Conservation (phyloP, 64 coral and sea anemone species). For the Exaiptasia diaphana region DNA sequence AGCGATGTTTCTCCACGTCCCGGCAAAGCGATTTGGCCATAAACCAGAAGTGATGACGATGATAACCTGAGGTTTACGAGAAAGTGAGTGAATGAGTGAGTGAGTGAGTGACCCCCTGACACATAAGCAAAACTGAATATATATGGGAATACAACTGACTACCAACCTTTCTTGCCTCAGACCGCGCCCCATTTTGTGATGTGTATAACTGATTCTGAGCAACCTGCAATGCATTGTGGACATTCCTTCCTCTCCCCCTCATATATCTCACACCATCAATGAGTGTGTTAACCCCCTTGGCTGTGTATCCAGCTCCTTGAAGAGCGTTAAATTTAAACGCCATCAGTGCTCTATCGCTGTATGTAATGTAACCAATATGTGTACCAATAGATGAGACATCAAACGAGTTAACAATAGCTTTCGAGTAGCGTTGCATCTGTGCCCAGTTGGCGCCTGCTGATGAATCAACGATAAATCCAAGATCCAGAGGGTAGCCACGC, state of each 20-base stretch:
- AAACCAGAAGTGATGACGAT: conserved; percentile 12
- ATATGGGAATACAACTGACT: no score
- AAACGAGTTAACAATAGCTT: conserved; percentile 51
- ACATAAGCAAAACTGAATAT: no score
- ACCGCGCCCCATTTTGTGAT: conserved; percentile 28
- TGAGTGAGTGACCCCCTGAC: no score
- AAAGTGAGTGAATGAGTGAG: no score
- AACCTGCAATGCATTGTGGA: conserved; percentile 43
- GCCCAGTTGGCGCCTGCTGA: conserved; percentile 64
- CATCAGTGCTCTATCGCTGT: conserved; percentile 28
- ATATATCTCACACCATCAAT: conserved; percentile 44
- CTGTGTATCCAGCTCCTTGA: conserved; percentile 3
- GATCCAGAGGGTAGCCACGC: conserved; percentile 25
- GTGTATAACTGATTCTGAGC: conserved; percentile 43
- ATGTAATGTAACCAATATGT: conserved; percentile 64
- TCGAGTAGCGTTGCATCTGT: conserved; percentile 18
- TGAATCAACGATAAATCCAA: conserved; percentile 73
- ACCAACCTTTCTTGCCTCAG: conserved; percentile 50
- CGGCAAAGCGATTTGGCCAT: background rate
- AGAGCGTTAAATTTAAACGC: conserved; percentile 58
- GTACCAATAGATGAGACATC: conserved; percentile 65
- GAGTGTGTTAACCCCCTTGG: conserved; percentile 8
- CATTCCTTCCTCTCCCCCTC: conserved; percentile 10
- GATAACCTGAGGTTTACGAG: background rate
- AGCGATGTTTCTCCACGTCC: background rate